A percentile compares a stretch with the other conserved stretches of the same genome.
Conservation (phyloP, 2,113 vertebrate genomes). For the Dasyurus viverrinus region DNA sequence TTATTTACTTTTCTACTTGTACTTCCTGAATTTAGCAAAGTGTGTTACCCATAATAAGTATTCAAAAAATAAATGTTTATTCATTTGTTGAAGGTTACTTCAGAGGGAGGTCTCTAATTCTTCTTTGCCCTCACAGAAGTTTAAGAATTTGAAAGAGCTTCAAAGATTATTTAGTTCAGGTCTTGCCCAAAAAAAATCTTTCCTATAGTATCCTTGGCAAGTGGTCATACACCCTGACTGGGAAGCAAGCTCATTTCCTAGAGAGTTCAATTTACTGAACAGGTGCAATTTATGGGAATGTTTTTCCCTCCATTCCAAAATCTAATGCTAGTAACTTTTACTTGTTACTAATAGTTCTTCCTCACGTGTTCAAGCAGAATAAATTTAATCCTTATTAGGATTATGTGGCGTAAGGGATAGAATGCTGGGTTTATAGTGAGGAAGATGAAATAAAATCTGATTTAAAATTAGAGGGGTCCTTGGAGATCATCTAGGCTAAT, state of each 20-base stretch:
- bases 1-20: not conserved
- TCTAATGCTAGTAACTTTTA: not conserved
- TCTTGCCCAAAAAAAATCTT: not conserved
- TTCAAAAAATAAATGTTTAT: not conserved
- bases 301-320: not conserved
- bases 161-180: not conserved
- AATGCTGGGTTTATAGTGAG: no score
- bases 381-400: not conserved
- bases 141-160: not conserved
- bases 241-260: not conserved
- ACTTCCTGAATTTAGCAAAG: not conserved
- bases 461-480: no score
- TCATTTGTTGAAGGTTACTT: not conserved
- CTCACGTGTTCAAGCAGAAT: not conserved
- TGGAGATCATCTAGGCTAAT: no score
- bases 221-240: not conserved
- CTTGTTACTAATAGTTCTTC: not conserved
- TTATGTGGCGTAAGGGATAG: not conserved
- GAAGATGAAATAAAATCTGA: no score
- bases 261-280: not conserved
- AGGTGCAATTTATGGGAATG: not conserved
- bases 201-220: not conserved
- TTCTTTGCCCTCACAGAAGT: not conserved
- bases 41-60: no score
- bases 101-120: not conserved